Evolutionary conservation across 1,140 invertebrate genomes (phyloP), one percentile per base, ranked within the genome.

Genomic region (Metaphire vulgaris): DNA sequence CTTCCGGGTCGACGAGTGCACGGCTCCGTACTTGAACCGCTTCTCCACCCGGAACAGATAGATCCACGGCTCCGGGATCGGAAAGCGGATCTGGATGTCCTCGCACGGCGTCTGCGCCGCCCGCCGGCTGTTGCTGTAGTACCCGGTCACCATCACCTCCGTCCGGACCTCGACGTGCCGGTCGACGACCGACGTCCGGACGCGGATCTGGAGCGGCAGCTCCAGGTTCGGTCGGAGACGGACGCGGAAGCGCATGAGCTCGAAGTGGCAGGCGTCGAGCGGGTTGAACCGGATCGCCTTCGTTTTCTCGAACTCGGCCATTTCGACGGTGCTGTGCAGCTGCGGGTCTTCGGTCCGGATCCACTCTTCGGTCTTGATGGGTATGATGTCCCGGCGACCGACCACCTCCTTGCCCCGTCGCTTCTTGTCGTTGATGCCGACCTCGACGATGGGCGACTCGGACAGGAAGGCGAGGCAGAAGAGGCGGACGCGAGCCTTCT

Each of bases 291-390:
- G 96, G 78, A 99, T 95, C 77, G 93, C 93, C 85, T 93, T 92
- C 2, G 92, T 92, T 76, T 91, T 91, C 75, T 96, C 91, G 85
- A 96, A 99, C 79, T 96, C 94, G 72, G 95, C 91, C 80, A 92
- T 91, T 83, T 97, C 92, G 12, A 99, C 92, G 84, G 93, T 95
- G 56, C 91, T 91, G 87, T 99, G 96, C 85, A 99, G 98, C 85
- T 99, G 95, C 0, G 94, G 90, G 30, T 91, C 90, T 87, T 99
- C 96, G 2, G 99, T 89, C 67, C 94, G 90, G 81, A 99, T 99
- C 98, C 98, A 99, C 87, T 99, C 95, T 87, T 99, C 98, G 0
- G 98, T 99, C 75, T 95, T 94, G 33, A 99, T 96, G 12, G 97
- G 97, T 82, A 99, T 97, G 83, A 99, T 99, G 86, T 99, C 98